Base-by-base conservation (phyloP, 53 echinoderm and acorn worm species). In the Antedon mediterranea region DNA sequence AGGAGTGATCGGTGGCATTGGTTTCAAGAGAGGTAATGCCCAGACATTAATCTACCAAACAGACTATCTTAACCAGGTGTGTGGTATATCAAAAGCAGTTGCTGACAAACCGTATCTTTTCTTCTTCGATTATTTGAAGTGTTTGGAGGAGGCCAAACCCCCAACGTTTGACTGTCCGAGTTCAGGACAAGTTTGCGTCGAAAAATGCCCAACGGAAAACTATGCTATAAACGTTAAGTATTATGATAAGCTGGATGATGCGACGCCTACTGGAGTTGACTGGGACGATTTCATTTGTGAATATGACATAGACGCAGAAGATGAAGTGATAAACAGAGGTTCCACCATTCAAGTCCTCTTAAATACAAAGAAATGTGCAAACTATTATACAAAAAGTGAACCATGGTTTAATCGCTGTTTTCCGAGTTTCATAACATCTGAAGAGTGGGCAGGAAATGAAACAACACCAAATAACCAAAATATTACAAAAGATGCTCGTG, bases 201-300 rank as follows among this genome's bases (percentile, higher is more conserved):
- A 81, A 13, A 23, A 72, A 0, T 97, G 97, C 32, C 87, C 97
- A 0, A 79, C 34, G 0, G 76, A 82, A 31, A 88, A 87, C 20
- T 97, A 87, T 33, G 79, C 83, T 1, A 86, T 94, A 31, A 74
- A 78, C 13, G 79, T 72, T 71, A 30, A 71, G n/a, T 75, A 75
- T 31, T 20, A 13, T 34, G 4, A 27, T 30, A 0, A 79, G 6
- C 28, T 87, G 87, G 28, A 34, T 26, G 20, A 18, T 57, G 7
- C 3, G 31, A 18, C 8, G 30, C 74, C 78, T 8, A 37, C 0
- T 13, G 71, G 32, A 3, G 84, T 94, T 31, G 72, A 84, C 23
- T 97, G 97, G 97, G 79, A 86, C 4, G 86, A 90, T 78, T 92
- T 97, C 75, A 85, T 97, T n/a, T 97, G 97, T 43, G 82, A 76